These are phyloP conservation scores for Ophion ellenae DNA, from an alignment of 2,888 invertebrate genomes.

Conservation along the genomic window DNA sequence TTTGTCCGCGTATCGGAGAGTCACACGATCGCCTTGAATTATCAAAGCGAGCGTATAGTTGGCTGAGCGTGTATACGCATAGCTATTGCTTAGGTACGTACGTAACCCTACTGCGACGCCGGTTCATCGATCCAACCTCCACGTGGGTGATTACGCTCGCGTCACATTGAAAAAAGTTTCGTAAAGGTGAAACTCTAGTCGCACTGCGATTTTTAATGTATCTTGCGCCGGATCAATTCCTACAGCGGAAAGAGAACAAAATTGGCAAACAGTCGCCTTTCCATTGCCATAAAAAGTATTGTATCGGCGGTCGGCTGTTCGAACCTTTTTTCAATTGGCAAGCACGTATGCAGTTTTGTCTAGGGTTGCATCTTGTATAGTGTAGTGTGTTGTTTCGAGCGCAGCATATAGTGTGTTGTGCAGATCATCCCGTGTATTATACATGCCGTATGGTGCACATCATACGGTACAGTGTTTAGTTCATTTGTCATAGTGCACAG, in stretches of 20 bases:
- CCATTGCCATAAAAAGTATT: too few relatives aligned
- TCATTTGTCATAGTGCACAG: too few relatives aligned
- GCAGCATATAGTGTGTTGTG: too few relatives aligned
- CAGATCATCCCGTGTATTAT: too few relatives aligned
- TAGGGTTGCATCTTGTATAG: too few relatives aligned
- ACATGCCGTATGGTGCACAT: background rate
- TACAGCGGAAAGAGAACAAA: background rate
- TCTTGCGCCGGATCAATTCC: background rate
- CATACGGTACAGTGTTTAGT: background rate
- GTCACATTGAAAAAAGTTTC: slow-evolving; percentile 38
- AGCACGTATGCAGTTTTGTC: too few relatives aligned
- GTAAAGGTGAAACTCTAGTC: slow-evolving; percentile 16
- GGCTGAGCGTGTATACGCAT: background rate
- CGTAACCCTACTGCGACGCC: slow-evolving; percentile 35
- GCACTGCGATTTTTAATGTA: background rate
- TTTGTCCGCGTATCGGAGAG: background rate
- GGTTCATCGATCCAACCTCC: slow-evolving; percentile 49
- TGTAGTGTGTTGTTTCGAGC: too few relatives aligned
- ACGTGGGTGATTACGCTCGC: slow-evolving; percentile 36
- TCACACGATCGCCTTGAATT: background rate
- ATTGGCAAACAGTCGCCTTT: too few relatives aligned
- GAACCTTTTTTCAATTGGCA: too few relatives aligned
- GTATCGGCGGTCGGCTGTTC: too few relatives aligned
- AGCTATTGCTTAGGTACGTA: background rate
- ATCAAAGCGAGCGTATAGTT: slow-evolving; percentile 1